Evolutionary conservation across 2,888 invertebrate species (phyloP), one percentile per base, ranked within the genome.

Genomic region (Leptodirus hochenwartii): DNA sequence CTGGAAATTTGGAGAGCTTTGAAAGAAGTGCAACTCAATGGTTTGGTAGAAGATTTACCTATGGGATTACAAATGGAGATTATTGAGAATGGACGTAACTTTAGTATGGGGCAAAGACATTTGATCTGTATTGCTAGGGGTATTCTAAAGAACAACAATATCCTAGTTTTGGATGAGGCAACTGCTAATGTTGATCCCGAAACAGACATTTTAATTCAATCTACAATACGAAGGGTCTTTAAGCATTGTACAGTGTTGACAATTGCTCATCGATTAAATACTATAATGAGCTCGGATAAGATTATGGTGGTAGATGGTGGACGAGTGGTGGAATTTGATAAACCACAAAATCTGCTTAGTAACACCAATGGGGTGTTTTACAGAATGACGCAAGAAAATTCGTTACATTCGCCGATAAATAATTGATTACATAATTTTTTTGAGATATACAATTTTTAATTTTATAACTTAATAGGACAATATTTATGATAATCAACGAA

Each of bases 221-320:
- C 60, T 17, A 76, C 78, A 2, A 79, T 81, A 34, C 59, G 75
- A 35, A 59, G 58, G 24, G 73, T 75, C 47, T 81, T 81, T 46
- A 61, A 59, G 2, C 59, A 66, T 15, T 80, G 78, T 47, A 80
- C 80, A 1, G 79, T 82, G 17, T 61, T 82, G 17, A 81, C 80
- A 1, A 78, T 82, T 23, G 82, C 82, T 16, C 81, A 82, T 53
- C 62, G 82, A 15, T 61, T 84, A 4, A 69, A 81, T 44, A 81
- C 82, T 1, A 74, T 84, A 29, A 79, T 82, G 70, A 80, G 82
- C 52, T 77, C 75, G 0, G 77, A 81, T 55, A 65, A 69, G 52
- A 72, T 81, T 30, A 50, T 81, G 41, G 79, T 81, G n/a, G 67
- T 84, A 62, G 75, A 79, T 46, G 69, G 71, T 15, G 82, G 84